Base-by-base conservation (phyloP, 2,113 vertebrate species). In the Tetrao urogallus region DNA sequence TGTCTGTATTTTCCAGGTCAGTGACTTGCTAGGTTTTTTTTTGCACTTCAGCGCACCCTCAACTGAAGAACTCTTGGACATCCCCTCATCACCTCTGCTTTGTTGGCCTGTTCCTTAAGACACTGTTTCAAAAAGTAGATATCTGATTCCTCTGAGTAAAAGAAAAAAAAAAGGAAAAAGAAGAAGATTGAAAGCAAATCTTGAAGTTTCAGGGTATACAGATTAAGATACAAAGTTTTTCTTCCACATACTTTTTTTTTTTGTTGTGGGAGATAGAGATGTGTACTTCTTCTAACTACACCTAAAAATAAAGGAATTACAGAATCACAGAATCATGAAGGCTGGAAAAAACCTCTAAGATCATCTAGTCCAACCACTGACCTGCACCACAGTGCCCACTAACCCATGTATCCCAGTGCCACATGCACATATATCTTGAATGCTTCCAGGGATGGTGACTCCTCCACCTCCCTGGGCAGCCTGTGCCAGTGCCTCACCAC, bases 181-280 rank as follows among this genome's bases (percentile, higher is more conserved):
- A 22, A 22, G 20, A 11, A 48, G 47, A 65, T 8, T 27, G 2
- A 66, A 92, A 82, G 8, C 1, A 75, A 30, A 27, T 61, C 16
- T 86, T 2, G 1, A 6, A 10, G 16, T 50, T 90, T 83, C 17
- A 67, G 28, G 19, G 32, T 2, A 32, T 4, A 2, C 10, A 71
- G 30, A 61, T 18, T 73, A 70, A 42, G 4, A 2, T 28, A 42
- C 7, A 14, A 34, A 40, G 24, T 25, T 84, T 82, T 88, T 58
- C 21, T 86, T 57, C 11, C 18, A 10, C 22, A 5, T 63, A 6
- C 30, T 18, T 88, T 66, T 50, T 43, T 1, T 2, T 50, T 43
- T 1, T 2, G 1, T 13, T 38, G 11, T 32, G 15, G 47, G 40
- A 83, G 4, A 4, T 25, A 7, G 12, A 15, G 10, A 8, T 48